Conservation (phyloP, 2,797 vertebrate species). For the Novumbra hubbsi region DNA sequence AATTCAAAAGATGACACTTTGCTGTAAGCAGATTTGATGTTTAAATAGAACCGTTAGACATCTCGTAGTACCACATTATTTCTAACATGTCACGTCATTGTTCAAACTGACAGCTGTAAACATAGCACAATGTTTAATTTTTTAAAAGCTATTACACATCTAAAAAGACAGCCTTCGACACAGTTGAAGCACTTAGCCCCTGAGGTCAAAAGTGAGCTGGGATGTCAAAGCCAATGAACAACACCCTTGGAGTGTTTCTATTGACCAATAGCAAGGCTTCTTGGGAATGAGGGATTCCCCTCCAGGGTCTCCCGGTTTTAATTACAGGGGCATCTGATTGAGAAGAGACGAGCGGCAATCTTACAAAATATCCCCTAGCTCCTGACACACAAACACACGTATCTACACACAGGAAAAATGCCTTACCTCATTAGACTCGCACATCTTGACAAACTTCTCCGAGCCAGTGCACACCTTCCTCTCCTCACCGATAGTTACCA, state of each 20-base stretch:
- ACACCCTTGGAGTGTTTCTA: background rate
- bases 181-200: background rate
- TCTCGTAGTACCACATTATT: background rate
- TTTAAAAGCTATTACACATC: background rate
- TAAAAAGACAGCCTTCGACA: background rate
- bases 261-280: background rate
- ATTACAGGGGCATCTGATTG: background rate
- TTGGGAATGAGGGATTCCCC: background rate
- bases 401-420: background rate
- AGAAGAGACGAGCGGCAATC: background rate
- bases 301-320: background rate
- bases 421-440: constrained; percentile 93
- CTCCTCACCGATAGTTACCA: constrained; percentile 87
- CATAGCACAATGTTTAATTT: background rate
- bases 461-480: constrained; percentile 88
- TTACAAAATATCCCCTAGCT: background rate
- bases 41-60: background rate
- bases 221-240: background rate
- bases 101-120: background rate
- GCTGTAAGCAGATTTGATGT: background rate
- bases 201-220: background rate
- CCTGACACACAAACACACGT: background rate
- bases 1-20: background rate
- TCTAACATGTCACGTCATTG: background rate
- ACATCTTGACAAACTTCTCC: constrained; percentile 92